Conservation (phyloP, 1,140 invertebrate species). For the Diorhabda sublineata region DNA sequence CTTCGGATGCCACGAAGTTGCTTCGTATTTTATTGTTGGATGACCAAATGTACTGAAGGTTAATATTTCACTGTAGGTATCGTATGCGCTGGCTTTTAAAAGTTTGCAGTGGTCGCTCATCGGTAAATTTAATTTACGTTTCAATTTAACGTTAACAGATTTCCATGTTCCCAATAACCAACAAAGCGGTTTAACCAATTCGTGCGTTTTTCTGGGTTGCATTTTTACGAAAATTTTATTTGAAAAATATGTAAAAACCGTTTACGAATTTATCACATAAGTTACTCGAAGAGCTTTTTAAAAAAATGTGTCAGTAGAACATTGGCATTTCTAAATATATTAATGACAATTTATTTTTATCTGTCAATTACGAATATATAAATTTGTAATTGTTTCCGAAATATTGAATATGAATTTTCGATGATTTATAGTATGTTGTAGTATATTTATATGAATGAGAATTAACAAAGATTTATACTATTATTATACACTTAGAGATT, state of each 20-base stretch:
- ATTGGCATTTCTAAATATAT: too few relatives aligned
- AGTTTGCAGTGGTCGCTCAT: neutral
- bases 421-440: too few relatives aligned
- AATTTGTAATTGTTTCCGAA: too few relatives aligned
- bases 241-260: neutral
- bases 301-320: too few relatives aligned
- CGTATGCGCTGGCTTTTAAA: neutral
- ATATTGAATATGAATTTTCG: too few relatives aligned
- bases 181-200: neutral
- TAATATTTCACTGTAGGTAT: neutral
- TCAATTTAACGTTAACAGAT: neutral
- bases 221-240: neutral
- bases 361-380: too few relatives aligned
- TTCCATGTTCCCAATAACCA: neutral
- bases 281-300: too few relatives aligned
- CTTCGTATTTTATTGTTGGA: neutral
- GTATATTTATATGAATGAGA: too few relatives aligned
- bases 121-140: neutral
- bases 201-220: neutral
- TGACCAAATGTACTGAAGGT: neutral
- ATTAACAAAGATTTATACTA: too few relatives aligned
- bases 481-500: too few relatives aligned
- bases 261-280: too few relatives aligned
- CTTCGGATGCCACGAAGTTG: neutral
- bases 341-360: too few relatives aligned